Evolutionary conservation across 23 tunicate species (phyloP).

Genomic region (Diplosoma virens): DNA sequence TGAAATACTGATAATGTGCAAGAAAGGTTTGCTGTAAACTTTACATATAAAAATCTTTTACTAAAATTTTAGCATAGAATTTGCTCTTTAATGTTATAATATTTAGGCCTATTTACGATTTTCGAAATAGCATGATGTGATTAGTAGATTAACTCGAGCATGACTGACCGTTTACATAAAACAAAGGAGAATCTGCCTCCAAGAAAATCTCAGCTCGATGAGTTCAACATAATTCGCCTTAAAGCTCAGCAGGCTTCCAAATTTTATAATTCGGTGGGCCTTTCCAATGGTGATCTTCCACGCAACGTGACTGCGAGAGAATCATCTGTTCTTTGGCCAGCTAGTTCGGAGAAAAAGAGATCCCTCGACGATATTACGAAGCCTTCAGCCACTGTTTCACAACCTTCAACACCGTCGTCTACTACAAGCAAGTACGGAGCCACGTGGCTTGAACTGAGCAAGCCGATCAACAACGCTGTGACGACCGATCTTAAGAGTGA

Average conservation of each 20-base stretch:
- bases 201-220: slow-evolving; percentile 17
- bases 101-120: too few species aligned
- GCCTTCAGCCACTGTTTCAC: not conserved
- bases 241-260: slow-evolving; percentile 51
- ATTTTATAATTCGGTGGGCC: slow-evolving; percentile 43
- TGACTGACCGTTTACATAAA: not conserved
- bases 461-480: not conserved
- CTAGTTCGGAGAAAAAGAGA: slow-evolving; percentile 38
- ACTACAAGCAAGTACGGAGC: slow-evolving; percentile 37
- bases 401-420: slow-evolving; percentile 13
- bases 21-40: too few species aligned
- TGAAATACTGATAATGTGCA: too few species aligned
- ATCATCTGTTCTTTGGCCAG: slow-evolving; percentile 2
- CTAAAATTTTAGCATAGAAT: too few species aligned
- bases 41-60: too few species aligned
- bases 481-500: not conserved
- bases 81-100: too few species aligned
- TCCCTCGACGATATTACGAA: not conserved
- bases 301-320: not conserved
- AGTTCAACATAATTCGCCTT: slow-evolving; percentile 17
- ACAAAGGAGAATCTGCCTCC: not conserved
- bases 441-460: slow-evolving; percentile 35
- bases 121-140: too few species aligned
- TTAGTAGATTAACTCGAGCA: too few species aligned
- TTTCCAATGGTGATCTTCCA: slow-evolving; percentile 67